Base-by-base conservation (phyloP, 2,888 invertebrate genomes). In the Chirona hameri region DNA sequence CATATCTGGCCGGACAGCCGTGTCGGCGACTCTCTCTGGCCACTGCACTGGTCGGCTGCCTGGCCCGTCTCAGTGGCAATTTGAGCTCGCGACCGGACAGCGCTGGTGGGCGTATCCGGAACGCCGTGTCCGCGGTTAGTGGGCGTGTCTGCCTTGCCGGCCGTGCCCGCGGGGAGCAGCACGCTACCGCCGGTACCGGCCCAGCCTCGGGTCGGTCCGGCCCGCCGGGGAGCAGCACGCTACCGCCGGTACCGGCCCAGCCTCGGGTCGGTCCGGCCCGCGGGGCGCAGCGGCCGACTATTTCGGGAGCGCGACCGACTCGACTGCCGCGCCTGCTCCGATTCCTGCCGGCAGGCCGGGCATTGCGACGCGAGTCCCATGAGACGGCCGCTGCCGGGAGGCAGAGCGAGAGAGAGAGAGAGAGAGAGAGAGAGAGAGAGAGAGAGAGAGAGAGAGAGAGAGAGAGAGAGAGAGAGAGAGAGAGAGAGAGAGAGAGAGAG, bases 381-480 rank as follows among this genome's bases (percentile, higher is more conserved):
- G 24, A 3, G 60, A 24, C 60, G 14, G 60, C 21, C 60, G 14
- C 14, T 14, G 21, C 15, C 14, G 55, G 18, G 60, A 60, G 60
- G 18, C 18, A 60, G 60, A 24, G 60, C 9, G 60, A 60, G 60
- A 24, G 60, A 60, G 60, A 57, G 57, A 57, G 57, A 57, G 57
- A 57, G 57, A 57, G 57, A 57, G 57, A 57, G 57, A 57, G 57
- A 57, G 57, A 57, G 57, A 57, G 57, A 57, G 57, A 57, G 57
- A 57, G 57, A 57, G 57, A 57, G 57, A 57, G 57, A 57, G 57
- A 57, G 57, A 57, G 57, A 57, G 57, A 57, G 57, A 57, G 57
- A 57, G 57, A 57, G 57, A 57, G 57, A 57, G 57, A 57, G 57
- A 57, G 57, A 57, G 57, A 57, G 57, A 57, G 57, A 57, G 57